Evolutionary conservation across 2,797 vertebrate species (phyloP).

Genomic region (Cyprinodon diabolis): DNA sequence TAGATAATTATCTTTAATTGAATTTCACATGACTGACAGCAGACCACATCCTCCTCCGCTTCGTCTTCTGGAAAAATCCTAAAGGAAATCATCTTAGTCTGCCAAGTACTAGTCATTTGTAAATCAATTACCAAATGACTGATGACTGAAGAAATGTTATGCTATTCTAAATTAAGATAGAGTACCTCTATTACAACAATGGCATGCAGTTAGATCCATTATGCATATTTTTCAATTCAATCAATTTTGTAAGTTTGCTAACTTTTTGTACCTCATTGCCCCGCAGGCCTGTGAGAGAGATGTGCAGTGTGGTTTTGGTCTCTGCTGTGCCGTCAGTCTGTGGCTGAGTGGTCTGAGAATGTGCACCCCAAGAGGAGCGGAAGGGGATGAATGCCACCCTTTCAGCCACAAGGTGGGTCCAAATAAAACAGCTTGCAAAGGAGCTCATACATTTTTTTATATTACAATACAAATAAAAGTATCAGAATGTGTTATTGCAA

Average conservation of each 20-base stretch:
- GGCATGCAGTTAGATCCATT: constrained; percentile 19
- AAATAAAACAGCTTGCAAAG: constrained; percentile 14
- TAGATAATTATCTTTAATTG: constrained; percentile 36
- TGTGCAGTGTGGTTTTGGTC: constrained; percentile 85
- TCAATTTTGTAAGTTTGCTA: background rate
- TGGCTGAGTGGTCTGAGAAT: constrained; percentile 91
- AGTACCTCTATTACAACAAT: constrained; percentile 19
- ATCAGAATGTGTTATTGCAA: background rate
- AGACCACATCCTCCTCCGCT: constrained; percentile 57
- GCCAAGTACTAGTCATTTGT: constrained; percentile 63
- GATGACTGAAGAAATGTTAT: constrained; percentile 26
- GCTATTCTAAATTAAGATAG: background rate
- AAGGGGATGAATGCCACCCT: constrained; percentile 91
- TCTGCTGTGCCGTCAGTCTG: constrained; percentile 93
- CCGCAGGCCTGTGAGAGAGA: constrained; percentile 89
- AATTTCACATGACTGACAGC: constrained; percentile 56
- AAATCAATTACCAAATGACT: constrained; percentile 68
- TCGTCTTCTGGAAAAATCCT: constrained; percentile 44
- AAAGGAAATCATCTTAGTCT: constrained; percentile 61
- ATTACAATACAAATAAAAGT: background rate
- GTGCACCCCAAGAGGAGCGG: constrained; percentile 87
- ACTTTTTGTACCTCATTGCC: constrained; percentile 25
- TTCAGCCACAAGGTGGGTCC: constrained; percentile 88
- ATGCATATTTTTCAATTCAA: background rate
- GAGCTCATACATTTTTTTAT: background rate